Base-by-base conservation (phyloP, 2,797 vertebrate genomes). In the Spatula versicolor region DNA sequence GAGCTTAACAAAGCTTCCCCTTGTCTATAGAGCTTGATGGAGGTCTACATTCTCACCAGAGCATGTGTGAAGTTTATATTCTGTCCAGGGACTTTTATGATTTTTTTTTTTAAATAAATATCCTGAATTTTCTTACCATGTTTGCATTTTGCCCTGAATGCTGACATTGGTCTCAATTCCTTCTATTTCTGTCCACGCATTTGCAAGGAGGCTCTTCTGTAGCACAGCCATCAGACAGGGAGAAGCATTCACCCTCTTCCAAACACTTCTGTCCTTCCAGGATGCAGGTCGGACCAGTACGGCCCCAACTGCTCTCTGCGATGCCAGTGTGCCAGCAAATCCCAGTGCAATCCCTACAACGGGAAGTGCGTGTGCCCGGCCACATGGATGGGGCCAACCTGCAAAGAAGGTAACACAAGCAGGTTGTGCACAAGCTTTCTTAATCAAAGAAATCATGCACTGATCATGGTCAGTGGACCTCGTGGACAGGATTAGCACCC, bases 311-410 rank as follows among this genome's bases (percentile, higher is more conserved):
- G 98, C n/a, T 66, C 96, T 4, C 95, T 98, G 88, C 93, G 9
- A 66, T 98, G 98, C 56, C 97, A 97, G 6, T 99, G 98, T 55
- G 91, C 95, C 73, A 98, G 98, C 9, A 96, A 97, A 46, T 98
- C 98, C 9, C 97, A 83, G 83, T 99, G 98, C n/a, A 86, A 98
- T 78, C 95, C 92, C 0, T 94, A 73, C 35, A 98, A 88, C 0
- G 98, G 99, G 31, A 98, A 83, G 92, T 99, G 98, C 9, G n/a
- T 92, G 71, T 99, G 98, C 89, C 93, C 97, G 3, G 91, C 85
- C 48, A 90, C 93, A 13, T 99, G 98, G 98, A 97, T 98, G 41
- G 98, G 98, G 6, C 96, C 98, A 41, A 98, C 96, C 86, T 99
- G 98, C 93, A 96, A 97, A 90, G 98, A 99, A 98, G 98, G 98